phyloP scores from a whole-genome alignment of 2,797 vertebrate species.

The Epinephelus awoara region DNA sequence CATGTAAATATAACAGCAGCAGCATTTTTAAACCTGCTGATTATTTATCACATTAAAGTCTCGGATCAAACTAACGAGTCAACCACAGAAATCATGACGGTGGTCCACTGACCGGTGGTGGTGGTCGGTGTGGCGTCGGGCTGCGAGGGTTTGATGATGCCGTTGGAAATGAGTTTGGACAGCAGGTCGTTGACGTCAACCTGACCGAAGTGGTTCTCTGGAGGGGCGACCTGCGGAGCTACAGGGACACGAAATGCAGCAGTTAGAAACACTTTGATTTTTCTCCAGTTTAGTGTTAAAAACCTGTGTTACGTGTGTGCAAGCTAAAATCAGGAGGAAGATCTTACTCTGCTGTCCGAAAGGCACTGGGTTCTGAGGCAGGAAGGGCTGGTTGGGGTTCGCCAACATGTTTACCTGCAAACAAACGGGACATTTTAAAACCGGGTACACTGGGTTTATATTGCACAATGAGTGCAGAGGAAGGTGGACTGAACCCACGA shows the following conservation, averaged over 20 bases:
- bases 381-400: constrained; percentile 87
- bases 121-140: constrained; percentile 72
- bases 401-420: constrained; percentile 81
- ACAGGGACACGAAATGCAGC: background rate
- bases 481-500: too few relatives aligned
- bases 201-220: constrained; percentile 97
- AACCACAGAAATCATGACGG: too few relatives aligned
- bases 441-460: too few relatives aligned
- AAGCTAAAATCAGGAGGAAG: background rate
- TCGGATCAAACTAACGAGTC: too few relatives aligned
- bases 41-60: too few relatives aligned
- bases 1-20: too few relatives aligned
- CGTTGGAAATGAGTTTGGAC: constrained; percentile 93
- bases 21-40: too few relatives aligned
- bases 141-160: constrained; percentile 93
- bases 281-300: too few relatives aligned
- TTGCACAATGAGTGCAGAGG: too few relatives aligned
- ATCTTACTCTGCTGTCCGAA: constrained; percentile 88
- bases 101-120: constrained; percentile 30
- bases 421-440: background rate
- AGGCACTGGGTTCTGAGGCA: constrained; percentile 88
- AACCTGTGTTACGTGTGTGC: too few relatives aligned
- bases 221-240: constrained; percentile 85
- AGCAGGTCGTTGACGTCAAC: constrained; percentile 96
- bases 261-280: background rate